Evolutionary conservation across 2,888 invertebrate species (phyloP), one percentile per base, ranked within the genome.

Genomic region (Tricholauxania praeusta): DNA sequence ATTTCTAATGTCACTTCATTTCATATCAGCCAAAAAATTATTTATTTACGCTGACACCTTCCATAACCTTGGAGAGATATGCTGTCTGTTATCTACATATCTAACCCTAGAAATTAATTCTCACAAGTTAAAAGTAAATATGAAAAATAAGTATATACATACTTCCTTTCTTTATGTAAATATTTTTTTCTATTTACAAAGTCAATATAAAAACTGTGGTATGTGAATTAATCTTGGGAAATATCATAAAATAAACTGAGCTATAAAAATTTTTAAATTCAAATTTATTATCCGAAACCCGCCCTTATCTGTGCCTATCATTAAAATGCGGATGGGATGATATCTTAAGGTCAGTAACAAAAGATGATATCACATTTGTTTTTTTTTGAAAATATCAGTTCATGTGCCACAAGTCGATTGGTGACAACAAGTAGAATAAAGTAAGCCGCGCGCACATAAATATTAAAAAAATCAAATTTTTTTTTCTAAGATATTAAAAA

Each of bases 31-130:
- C 51, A 0, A 17, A 53, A 52, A 53, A 17, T 17, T 17, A 53
- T 53, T 53, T 60, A 60, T 60, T 60, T 60, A 28, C 59, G 19
- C 59, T 28, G 59, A 60, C 59, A 60, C 59, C 59, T 60, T 28
- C 28, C 28, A 22, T 60, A 12, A 15, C 59, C 15, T 32, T 32
- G 59, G 3, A 5, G 55, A 53, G n/a, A 53, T 17, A 53, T 17
- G 17, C n/a, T 17, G 10, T 53, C 53, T 53, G 39, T 53, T 53
- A 53, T 53, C 53, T 17, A 28, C 3, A 28, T 28, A 53, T 53
- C 17, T 7, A 53, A 53, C 17, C 1, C 15, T 17, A n/a, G 53
- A 53, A 60, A 60, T 60, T 39, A 39, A 28, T 28, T 60, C 59
- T 12, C 59, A 60, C 59, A 28, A 60, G 59, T 60, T 28, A 28